Conservation (phyloP, 2,888 invertebrate genomes). For the Xestoiulus laeticollis region DNA sequence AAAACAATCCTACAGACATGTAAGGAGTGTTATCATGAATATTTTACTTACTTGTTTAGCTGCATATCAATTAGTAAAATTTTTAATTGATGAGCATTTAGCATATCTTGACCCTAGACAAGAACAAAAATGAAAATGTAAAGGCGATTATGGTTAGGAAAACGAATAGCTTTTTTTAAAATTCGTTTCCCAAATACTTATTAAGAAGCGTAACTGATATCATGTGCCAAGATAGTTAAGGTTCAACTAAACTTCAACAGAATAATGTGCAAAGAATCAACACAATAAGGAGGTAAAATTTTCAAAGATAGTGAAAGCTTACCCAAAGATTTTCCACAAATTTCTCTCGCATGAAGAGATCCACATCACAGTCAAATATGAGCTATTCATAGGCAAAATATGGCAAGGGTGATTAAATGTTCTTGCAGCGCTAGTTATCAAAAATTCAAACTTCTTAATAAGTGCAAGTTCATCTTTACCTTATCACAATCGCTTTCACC, state of each 20-base stretch:
- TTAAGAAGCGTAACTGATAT: no score
- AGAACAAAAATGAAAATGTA: neutral
- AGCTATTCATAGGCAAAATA: constrained; percentile 64
- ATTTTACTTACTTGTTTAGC: constrained; percentile 66
- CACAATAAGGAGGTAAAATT: neutral
- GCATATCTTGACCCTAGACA: constrained; percentile 63
- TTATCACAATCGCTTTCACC: constrained; percentile 71
- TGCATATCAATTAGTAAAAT: constrained; percentile 83
- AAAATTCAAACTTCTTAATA: constrained; percentile 3
- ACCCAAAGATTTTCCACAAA: constrained; percentile 77
- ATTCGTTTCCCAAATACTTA: no score
- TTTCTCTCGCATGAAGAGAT: constrained; percentile 76
- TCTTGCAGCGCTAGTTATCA: neutral
- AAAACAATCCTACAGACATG: no score
- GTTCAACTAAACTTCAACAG: no score
- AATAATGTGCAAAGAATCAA: neutral
- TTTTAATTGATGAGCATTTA: constrained; percentile 70
- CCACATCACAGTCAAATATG: constrained; percentile 78
- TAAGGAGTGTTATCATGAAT: constrained; percentile 43
- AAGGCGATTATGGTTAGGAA: no score
- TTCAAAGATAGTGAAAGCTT: constrained; percentile 59
- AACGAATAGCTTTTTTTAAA: no score
- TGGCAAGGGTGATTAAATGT: neutral
- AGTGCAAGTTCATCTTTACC: constrained; percentile 57
- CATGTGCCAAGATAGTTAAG: neutral